Evolutionary conservation across 2,113 vertebrate genomes (phyloP).

Genomic region (Neolamprologus modestus): DNA sequence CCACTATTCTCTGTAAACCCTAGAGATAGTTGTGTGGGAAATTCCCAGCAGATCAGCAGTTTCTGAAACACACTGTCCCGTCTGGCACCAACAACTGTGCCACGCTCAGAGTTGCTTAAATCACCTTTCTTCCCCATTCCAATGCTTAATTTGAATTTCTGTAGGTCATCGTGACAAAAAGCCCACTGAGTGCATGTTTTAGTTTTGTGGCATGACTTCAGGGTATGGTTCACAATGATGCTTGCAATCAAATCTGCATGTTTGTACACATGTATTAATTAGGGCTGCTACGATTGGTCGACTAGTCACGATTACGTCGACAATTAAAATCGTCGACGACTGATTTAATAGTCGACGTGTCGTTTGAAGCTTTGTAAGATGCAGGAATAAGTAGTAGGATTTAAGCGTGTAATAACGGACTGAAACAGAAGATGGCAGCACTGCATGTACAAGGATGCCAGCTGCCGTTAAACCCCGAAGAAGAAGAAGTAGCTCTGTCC

Average conservation of each 20-base stretch:
- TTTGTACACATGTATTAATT: not conserved
- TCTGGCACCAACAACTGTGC: not conserved
- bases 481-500: fast-evolving
- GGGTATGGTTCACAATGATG: not conserved
- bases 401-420: too few species aligned
- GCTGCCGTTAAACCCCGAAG: too few species aligned
- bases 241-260: not conserved
- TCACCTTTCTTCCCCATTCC: not conserved
- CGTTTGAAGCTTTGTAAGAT: too few species aligned
- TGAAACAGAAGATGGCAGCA: too few species aligned
- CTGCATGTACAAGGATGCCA: too few species aligned
- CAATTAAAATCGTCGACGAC: fast-evolving
- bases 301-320: fast-evolving
- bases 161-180: not conserved
- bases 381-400: fast-evolving
- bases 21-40: not conserved
- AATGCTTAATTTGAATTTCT: not conserved
- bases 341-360: fast-evolving
- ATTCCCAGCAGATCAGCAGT: not conserved
- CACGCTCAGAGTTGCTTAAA: not conserved
- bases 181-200: not conserved
- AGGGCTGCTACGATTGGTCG: too few species aligned
- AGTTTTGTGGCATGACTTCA: not conserved
- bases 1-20: not conserved
- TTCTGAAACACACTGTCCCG: not conserved